These are phyloP conservation scores for Lophura nycthemera DNA, from an alignment of 2,113 vertebrate genomes.

Conservation along the genomic window DNA sequence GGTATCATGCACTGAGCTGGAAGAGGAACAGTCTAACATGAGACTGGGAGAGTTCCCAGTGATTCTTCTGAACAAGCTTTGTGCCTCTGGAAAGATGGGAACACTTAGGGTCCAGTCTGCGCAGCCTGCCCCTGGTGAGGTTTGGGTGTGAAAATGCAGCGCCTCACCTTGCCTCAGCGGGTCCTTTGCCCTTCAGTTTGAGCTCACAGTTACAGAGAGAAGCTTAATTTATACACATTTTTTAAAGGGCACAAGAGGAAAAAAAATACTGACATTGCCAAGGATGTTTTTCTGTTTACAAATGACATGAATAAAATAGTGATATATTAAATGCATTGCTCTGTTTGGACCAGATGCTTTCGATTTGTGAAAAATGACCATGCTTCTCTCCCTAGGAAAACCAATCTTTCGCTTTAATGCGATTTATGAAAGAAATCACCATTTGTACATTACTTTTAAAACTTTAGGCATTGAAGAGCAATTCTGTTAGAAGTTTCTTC, in stretches of 20 bases:
- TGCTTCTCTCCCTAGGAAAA: constrained; percentile 55
- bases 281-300: constrained; percentile 63
- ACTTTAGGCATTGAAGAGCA: constrained; percentile 54
- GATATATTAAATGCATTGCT: constrained; percentile 59
- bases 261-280: constrained; percentile 35
- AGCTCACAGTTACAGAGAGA: neutral
- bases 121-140: neutral
- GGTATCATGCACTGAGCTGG: neutral
- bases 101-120: neutral
- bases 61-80: neutral
- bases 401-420: constrained; percentile 62
- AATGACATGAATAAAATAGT: constrained; percentile 65
- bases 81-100: neutral
- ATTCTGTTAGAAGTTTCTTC: constrained; percentile 71
- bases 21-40: neutral
- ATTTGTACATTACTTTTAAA: constrained; percentile 69
- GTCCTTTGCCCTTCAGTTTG: neutral
- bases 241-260: constrained; percentile 58
- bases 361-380: constrained; percentile 66
- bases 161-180: fast-evolving
- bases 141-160: neutral
- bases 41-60: neutral
- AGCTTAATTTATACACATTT: constrained; percentile 37
- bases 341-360: constrained; percentile 66
- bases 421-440: constrained; percentile 69